Percentiles rank a stretch among this genome's conserved stretches.
These are phyloP conservation scores for Drosophila baimaii DNA, from an alignment of 1,140 invertebrate genomes.

Conservation along the genomic window DNA sequence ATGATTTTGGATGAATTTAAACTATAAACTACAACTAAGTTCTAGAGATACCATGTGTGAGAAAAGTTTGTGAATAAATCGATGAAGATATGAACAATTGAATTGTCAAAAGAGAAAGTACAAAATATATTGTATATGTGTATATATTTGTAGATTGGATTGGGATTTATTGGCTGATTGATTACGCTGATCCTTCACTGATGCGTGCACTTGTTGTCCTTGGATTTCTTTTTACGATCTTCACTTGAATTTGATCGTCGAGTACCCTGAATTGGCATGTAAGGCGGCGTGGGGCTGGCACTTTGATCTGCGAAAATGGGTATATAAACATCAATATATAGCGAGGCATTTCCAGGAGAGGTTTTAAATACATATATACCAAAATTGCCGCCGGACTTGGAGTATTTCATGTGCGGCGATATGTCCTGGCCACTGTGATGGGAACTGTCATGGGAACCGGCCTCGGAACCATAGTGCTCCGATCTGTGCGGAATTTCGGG, in stretches of 20 bases:
- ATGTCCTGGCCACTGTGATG: slow-evolving; percentile 69
- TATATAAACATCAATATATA: slow-evolving; percentile 22
- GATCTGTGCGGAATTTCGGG: slow-evolving; percentile 22
- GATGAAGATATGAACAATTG: slow-evolving; percentile 64
- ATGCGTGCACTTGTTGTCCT: slow-evolving; percentile 84
- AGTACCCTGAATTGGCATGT: slow-evolving; percentile 92
- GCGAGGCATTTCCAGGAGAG: slow-evolving; percentile 9
- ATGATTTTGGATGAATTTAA: slow-evolving; percentile 41
- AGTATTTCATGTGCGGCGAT: slow-evolving; percentile 75
- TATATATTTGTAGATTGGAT: slow-evolving; percentile 2
- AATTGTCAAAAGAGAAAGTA: slow-evolving; percentile 58
- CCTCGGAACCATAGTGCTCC: slow-evolving; percentile 69
- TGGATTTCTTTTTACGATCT: slow-evolving; percentile 85
- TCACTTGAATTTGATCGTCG: slow-evolving; percentile 86
- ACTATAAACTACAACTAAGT: slow-evolving; percentile 46
- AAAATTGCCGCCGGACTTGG: slow-evolving; percentile 76
- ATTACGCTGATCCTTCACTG: slow-evolving; percentile 64
- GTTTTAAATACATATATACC: slow-evolving; percentile 82
- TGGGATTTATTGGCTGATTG: neutral
- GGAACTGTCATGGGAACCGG: slow-evolving; percentile 71
- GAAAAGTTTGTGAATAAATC: slow-evolving; percentile 27
- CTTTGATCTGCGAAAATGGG: slow-evolving; percentile 84
- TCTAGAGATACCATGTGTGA: slow-evolving; percentile 42
- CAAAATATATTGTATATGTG: slow-evolving; percentile 31
- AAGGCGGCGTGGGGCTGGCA: slow-evolving; percentile 87